phyloP scores from a whole-genome alignment of 2,797 vertebrate species.

The Schizothorax lantsangensis region DNA sequence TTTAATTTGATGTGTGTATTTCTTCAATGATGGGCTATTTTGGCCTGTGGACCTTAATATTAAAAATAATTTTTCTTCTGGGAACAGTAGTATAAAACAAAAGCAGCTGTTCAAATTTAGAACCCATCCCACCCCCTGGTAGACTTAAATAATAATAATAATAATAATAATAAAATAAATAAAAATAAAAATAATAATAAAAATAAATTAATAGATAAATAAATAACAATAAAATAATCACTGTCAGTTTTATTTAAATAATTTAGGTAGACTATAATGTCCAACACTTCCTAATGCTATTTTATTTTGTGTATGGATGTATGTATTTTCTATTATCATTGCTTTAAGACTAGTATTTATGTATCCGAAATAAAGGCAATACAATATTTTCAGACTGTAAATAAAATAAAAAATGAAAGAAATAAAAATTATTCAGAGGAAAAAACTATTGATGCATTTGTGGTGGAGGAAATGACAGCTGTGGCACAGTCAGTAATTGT shows the following conservation, averaged over 20 bases:
- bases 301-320: background rate
- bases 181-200: too few relatives aligned
- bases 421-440: background rate
- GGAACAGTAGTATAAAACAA: too few relatives aligned
- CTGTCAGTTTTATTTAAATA: background rate
- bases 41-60: background rate
- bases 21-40: background rate
- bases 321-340: too few relatives aligned
- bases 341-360: background rate
- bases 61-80: background rate
- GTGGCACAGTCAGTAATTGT: background rate
- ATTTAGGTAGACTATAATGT: background rate
- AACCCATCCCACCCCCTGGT: too few relatives aligned
- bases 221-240: too few relatives aligned
- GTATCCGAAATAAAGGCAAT: background rate
- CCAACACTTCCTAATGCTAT: background rate
- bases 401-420: background rate
- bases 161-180: too few relatives aligned
- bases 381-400: background rate
- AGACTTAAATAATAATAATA: too few relatives aligned
- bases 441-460: background rate
- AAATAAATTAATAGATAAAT: too few relatives aligned
- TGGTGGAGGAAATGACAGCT: background rate
- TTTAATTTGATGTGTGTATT: conserved; percentile 4
- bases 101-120: too few relatives aligned